phyloP scores from a whole-genome alignment of 2,888 invertebrate genomes.

The Ornithoptera alexandrae region DNA sequence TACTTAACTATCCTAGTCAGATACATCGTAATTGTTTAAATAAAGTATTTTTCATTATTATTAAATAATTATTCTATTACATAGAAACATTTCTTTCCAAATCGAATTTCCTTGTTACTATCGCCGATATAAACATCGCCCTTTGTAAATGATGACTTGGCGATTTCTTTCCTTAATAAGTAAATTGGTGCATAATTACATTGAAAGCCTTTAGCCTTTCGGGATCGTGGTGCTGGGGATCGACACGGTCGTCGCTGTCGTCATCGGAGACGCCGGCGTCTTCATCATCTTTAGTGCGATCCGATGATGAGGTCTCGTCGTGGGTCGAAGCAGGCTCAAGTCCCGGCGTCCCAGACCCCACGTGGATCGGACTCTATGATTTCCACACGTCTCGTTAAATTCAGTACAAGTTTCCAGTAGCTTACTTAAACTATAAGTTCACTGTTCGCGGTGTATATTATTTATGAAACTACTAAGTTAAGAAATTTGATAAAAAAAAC shows the following conservation, averaged over 20 bases:
- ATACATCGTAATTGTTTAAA: neutral
- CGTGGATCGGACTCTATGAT: slow-evolving; percentile 83
- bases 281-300: slow-evolving; percentile 91
- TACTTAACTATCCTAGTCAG: neutral
- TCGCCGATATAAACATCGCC: too few relatives aligned
- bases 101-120: neutral
- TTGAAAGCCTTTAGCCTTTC: slow-evolving; percentile 97
- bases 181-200: slow-evolving; percentile 79
- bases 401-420: neutral
- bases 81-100: too few relatives aligned
- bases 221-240: slow-evolving; percentile 93
- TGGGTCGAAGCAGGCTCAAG: slow-evolving; percentile 83
- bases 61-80: too few relatives aligned
- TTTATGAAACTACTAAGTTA: neutral
- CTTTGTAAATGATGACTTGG: neutral
- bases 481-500: neutral
- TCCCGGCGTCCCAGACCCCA: slow-evolving; percentile 74
- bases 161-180: neutral
- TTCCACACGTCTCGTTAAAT: slow-evolving; percentile 40
- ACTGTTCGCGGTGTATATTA: neutral
- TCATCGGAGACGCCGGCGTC: slow-evolving; percentile 84
- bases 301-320: slow-evolving; percentile 93
- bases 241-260: slow-evolving; percentile 94
- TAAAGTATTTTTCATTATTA: neutral
- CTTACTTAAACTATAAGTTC: neutral